These are phyloP conservation scores for Camponotus vicinus DNA, from an alignment of 1,140 invertebrate species.

Conservation along the genomic window DNA sequence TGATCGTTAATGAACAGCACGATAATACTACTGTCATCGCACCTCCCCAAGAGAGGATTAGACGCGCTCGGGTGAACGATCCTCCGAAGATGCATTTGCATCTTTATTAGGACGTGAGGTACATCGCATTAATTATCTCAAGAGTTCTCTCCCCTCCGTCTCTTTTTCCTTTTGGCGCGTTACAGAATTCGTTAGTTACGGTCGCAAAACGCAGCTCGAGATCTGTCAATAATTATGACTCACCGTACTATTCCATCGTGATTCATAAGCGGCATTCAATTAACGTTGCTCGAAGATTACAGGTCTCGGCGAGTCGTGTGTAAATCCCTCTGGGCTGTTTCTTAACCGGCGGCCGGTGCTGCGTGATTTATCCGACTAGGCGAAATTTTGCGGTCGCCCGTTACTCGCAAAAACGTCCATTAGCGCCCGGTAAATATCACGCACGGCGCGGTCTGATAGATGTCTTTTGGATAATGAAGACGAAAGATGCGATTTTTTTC, in stretches of 20 bases:
- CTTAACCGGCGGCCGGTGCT: conserved; percentile 15
- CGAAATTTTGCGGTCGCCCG: conserved; percentile 50
- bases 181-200: conserved; percentile 52
- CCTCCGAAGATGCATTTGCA: conserved; percentile 34
- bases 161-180: neutral
- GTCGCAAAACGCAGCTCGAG: conserved; percentile 48
- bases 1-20: neutral
- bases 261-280: conserved; percentile 81
- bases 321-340: conserved; percentile 50
- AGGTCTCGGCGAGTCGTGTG: conserved; percentile 64
- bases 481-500: conserved; percentile 45
- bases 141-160: neutral
- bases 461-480: conserved; percentile 55
- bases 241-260: conserved; percentile 67
- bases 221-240: conserved; percentile 79
- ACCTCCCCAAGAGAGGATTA: neutral
- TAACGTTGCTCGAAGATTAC: conserved; percentile 76
- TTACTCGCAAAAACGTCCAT: conserved; percentile 52
- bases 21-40: neutral
- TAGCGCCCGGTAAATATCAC: conserved; percentile 37
- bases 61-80: neutral
- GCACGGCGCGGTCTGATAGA: conserved; percentile 32
- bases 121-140: conserved; percentile 23
- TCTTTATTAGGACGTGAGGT: conserved; percentile 27
- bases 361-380: conserved; percentile 63